Evolutionary conservation across 1,140 invertebrate species (phyloP).

Genomic region (Philaenus spumarius): DNA sequence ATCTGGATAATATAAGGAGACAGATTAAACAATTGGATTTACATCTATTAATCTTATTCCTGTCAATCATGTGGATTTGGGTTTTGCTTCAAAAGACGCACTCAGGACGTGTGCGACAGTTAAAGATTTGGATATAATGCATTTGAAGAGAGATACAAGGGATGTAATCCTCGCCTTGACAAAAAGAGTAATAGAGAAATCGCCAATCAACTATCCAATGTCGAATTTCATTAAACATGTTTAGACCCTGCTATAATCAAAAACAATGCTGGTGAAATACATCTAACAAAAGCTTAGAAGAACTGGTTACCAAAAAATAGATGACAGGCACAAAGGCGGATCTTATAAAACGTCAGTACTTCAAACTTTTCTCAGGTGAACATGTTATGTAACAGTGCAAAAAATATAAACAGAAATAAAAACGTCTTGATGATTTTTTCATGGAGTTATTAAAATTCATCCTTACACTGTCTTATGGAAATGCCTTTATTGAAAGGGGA

Average conservation of each 20-base stretch:
- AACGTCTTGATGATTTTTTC: constrained; percentile 11
- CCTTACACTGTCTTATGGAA: constrained; percentile 22
- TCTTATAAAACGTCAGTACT: neutral
- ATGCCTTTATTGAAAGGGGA: constrained; percentile 26
- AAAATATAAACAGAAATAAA: neutral
- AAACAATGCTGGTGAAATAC: neutral
- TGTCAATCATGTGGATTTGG: neutral
- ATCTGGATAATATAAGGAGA: neutral
- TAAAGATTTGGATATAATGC: neutral
- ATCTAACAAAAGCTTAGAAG: neutral
- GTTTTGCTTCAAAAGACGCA: neutral
- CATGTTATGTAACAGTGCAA: neutral
- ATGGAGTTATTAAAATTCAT: constrained; percentile 12
- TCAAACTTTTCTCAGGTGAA: neutral
- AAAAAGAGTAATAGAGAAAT: constrained; percentile 3
- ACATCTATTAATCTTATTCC: neutral
- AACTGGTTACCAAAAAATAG: neutral
- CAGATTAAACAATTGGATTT: neutral
- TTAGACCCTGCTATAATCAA: constrained; percentile 8
- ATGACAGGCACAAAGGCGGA: neutral
- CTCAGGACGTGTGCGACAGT: neutral
- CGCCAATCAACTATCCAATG: constrained; percentile 8
- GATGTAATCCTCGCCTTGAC: neutral
- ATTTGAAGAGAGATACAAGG: neutral
- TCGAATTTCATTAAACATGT: constrained; percentile 6